A percentile compares a stretch with the other conserved stretches of the same genome.
phyloP scores from a whole-genome alignment of 2,113 vertebrate genomes.

The Panthera tigris region DNA sequence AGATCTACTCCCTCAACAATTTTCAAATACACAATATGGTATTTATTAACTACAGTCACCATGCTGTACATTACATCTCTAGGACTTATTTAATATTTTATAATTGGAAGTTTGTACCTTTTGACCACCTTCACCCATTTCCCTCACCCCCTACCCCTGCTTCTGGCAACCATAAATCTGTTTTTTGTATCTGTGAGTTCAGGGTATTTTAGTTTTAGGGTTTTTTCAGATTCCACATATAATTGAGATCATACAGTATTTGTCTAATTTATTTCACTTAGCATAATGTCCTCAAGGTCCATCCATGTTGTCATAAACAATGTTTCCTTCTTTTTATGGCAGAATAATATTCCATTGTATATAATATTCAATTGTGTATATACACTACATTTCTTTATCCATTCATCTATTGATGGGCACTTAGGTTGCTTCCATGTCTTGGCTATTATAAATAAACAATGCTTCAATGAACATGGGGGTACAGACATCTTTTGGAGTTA shows the following conservation, averaged over 20 bases:
- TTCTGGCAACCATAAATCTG: not conserved
- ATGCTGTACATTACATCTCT: not conserved
- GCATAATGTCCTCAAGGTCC: not conserved
- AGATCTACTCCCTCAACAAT: not conserved
- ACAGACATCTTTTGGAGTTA: not conserved
- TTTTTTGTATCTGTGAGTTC: not conserved
- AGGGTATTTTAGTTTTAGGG: not conserved
- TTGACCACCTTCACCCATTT: not conserved
- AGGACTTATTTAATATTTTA: not conserved
- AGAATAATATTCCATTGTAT: not conserved
- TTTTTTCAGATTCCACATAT: not conserved
- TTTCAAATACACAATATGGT: not conserved
- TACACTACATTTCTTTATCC: not conserved
- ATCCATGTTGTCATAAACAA: not conserved
- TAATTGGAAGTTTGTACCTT: not conserved
- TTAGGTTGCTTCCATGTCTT: not conserved
- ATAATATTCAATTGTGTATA: too few relatives aligned
- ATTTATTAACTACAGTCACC: not conserved
- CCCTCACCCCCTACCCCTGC: not conserved
- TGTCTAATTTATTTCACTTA: not conserved
- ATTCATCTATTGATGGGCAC: not conserved
- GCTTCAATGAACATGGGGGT: not conserved
- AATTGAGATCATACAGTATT: not conserved
- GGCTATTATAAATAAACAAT: not conserved
- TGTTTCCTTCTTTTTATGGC: not conserved